Conservation (phyloP, 2,797 vertebrate genomes). For the Darevskia mixta region DNA sequence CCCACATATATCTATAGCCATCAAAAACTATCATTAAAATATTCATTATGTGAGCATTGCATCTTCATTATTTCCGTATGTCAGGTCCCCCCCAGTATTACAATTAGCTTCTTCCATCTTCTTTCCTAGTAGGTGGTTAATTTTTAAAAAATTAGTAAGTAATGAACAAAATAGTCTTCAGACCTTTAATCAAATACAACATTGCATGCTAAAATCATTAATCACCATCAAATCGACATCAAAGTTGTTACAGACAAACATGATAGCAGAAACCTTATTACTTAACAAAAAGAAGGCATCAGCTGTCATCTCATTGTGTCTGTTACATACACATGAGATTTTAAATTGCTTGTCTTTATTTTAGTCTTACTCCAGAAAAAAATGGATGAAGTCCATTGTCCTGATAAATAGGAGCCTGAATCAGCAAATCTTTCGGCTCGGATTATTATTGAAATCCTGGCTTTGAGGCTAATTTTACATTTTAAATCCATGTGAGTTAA, state of each 20-base stretch:
- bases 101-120: slow-evolving; percentile 68
- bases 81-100: slow-evolving; percentile 33
- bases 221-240: slow-evolving; percentile 46
- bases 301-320: slow-evolving; percentile 54
- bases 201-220: slow-evolving; percentile 46
- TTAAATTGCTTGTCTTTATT: slow-evolving; percentile 81
- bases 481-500: slow-evolving; percentile 51
- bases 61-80: slow-evolving; percentile 64
- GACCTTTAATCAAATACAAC: slow-evolving; percentile 65
- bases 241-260: slow-evolving; percentile 59
- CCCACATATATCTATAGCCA: background rate
- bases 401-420: slow-evolving; percentile 76
- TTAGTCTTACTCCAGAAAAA: slow-evolving; percentile 70
- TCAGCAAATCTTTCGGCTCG: slow-evolving; percentile 74
- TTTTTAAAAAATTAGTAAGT: slow-evolving; percentile 38
- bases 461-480: slow-evolving; percentile 50
- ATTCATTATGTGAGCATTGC: slow-evolving; percentile 42
- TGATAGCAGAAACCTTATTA: slow-evolving; percentile 66
- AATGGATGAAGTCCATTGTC: slow-evolving; percentile 73
- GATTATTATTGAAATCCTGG: slow-evolving; percentile 67
- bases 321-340: slow-evolving; percentile 65
- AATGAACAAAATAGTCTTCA: slow-evolving; percentile 70
- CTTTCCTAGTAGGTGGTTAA: slow-evolving; percentile 52
- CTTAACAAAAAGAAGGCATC: slow-evolving; percentile 66
- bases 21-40: slow-evolving; percentile 36